Evolutionary conservation across 2,113 vertebrate genomes (phyloP).

Genomic region (Scomber colias): DNA sequence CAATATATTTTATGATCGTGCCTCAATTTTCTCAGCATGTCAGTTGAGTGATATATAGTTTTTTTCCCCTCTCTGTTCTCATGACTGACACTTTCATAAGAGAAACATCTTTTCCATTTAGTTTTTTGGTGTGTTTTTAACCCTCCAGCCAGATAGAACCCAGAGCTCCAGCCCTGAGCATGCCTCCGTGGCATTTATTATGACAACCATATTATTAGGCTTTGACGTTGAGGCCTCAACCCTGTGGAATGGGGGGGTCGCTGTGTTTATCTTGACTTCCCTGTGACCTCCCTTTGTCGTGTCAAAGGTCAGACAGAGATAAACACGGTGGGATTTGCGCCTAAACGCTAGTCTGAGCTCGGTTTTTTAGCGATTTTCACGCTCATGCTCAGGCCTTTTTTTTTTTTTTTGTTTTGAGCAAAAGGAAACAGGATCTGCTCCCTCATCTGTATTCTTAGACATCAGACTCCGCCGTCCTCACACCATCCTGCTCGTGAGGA

Average conservation of each 20-base stretch:
- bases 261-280: slow-evolving; percentile 30
- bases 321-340: not conserved
- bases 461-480: slow-evolving; percentile 3
- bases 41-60: not conserved
- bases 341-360: not conserved
- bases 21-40: not conserved
- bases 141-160: slow-evolving; percentile 18
- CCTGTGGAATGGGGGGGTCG: not conserved
- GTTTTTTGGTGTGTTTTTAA: slow-evolving; percentile 6
- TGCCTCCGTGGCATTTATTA: not conserved
- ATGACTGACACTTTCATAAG: slow-evolving; percentile 2
- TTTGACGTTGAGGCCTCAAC: not conserved
- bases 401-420: not conserved
- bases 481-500: not conserved
- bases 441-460: slow-evolving; percentile 6
- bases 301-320: slow-evolving; percentile 28
- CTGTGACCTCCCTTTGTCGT: slow-evolving; percentile 12
- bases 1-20: not conserved
- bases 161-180: not conserved
- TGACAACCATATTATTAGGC: slow-evolving; percentile 45
- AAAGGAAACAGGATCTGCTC: not conserved
- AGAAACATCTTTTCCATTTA: not conserved
- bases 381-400: not conserved
- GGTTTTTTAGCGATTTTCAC: not conserved
- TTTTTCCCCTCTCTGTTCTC: not conserved